Percentiles rank a stretch among this genome's conserved stretches.
phyloP scores from a whole-genome alignment of 2,797 vertebrate genomes.

The Hapalemur alaotrensis region DNA sequence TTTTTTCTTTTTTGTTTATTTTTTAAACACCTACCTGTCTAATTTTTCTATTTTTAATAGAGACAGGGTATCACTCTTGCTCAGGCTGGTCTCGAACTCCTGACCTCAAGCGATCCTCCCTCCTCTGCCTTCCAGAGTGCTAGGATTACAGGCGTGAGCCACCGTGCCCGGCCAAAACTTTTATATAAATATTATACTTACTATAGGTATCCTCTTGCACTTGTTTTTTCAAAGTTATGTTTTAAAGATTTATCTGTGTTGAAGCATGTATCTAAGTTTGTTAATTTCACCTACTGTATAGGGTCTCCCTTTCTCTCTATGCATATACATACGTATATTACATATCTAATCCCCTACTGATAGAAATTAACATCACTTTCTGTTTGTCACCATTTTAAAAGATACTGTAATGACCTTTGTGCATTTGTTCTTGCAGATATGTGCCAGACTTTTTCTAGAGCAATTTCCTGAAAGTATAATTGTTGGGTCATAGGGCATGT shows the following conservation, averaged over 20 bases:
- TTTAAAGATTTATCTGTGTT: neutral
- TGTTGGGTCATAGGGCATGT: neutral
- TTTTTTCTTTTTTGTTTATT: too few species aligned
- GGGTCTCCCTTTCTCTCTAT: neutral
- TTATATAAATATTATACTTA: neutral
- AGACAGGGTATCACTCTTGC: too few species aligned
- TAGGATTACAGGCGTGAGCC: too few species aligned
- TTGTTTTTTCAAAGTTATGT: slow-evolving; percentile 19
- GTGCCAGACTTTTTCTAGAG: neutral
- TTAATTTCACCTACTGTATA: neutral
- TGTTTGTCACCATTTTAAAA: neutral
- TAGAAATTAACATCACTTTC: neutral
- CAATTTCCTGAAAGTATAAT: neutral
- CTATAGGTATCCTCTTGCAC: neutral
- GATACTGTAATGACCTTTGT: neutral
- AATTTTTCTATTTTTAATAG: too few species aligned
- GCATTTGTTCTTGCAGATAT: neutral
- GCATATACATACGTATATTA: neutral
- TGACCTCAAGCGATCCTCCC: too few species aligned
- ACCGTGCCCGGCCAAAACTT: neutral
- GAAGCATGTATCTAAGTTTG: neutral
- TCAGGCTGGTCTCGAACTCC: too few species aligned
- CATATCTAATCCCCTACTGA: neutral
- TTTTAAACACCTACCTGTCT: too few species aligned
- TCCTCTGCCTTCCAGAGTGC: too few species aligned